Percentiles rank a stretch among this genome's conserved stretches.
Conservation (phyloP, 1,140 invertebrate genomes). For the Onthophagus taurus region DNA sequence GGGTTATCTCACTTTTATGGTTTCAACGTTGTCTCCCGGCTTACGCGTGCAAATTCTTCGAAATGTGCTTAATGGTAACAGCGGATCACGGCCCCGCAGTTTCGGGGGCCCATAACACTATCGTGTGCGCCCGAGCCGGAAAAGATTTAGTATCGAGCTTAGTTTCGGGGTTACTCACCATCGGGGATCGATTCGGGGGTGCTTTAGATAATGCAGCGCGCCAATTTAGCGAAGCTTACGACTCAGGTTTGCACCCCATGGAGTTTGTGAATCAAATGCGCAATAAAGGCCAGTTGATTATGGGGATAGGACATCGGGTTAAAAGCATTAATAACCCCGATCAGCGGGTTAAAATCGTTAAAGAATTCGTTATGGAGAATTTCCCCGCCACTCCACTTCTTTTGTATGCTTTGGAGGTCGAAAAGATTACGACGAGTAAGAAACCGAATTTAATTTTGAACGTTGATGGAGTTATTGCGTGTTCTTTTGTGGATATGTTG, state of each 20-base stretch:
- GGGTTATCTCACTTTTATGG: slow-evolving; percentile 95
- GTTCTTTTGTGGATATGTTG: slow-evolving; percentile 94
- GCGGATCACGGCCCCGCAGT: slow-evolving; percentile 99
- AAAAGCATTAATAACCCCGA: slow-evolving; percentile 99
- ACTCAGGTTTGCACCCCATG: slow-evolving; percentile 85
- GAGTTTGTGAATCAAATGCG: slow-evolving; percentile 98
- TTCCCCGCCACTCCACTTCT: slow-evolving; percentile 90
- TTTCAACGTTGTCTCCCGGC: slow-evolving; percentile 92
- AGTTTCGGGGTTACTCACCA: slow-evolving; percentile 93
- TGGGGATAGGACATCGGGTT: slow-evolving; percentile 96
- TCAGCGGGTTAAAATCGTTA: slow-evolving; percentile 92
- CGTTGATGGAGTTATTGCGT: slow-evolving; percentile 97
- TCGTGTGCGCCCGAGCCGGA: slow-evolving; percentile 96
- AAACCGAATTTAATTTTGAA: slow-evolving; percentile 99
- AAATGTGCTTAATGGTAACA: slow-evolving; percentile 98
- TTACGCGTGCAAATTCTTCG: slow-evolving; percentile 95
- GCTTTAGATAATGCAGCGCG: slow-evolving; percentile 93
- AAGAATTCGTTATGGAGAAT: slow-evolving; percentile 89
- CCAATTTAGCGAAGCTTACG: slow-evolving; percentile 94
- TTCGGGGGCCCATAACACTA: slow-evolving; percentile 98
- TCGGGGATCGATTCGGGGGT: slow-evolving; percentile 97
- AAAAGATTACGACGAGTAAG: slow-evolving; percentile 98
- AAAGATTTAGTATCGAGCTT: slow-evolving; percentile 97
- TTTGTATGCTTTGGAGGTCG: slow-evolving; percentile 93
- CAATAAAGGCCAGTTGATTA: slow-evolving; percentile 94